phyloP scores from a whole-genome alignment of 2,113 vertebrate species.

The Gnathonemus longibarbis region DNA sequence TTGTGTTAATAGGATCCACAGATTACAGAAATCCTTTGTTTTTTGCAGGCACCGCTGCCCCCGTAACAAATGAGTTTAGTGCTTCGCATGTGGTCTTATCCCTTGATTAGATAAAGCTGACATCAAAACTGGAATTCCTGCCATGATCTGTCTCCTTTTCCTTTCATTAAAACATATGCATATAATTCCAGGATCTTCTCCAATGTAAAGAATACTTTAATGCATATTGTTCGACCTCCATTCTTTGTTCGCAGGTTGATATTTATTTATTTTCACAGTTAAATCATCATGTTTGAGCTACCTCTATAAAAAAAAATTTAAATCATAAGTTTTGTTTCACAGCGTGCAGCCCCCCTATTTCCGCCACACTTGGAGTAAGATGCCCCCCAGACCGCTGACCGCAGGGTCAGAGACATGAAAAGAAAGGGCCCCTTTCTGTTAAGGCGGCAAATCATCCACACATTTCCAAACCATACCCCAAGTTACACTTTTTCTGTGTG shows the following conservation, averaged over 20 bases:
- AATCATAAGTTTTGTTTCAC: background rate
- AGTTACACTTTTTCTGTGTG: slow-evolving; percentile 23
- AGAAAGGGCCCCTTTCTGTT: slow-evolving; percentile 52
- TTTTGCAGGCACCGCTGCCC: background rate
- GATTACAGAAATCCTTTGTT: slow-evolving; percentile 11
- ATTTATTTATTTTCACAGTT: background rate
- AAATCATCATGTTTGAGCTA: background rate
- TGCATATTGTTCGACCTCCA: background rate
- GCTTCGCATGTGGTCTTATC: slow-evolving; percentile 13
- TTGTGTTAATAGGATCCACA: slow-evolving; percentile 24
- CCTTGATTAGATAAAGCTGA: slow-evolving; percentile 5
- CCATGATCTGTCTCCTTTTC: background rate
- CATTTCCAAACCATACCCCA: slow-evolving; percentile 57
- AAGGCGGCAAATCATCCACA: slow-evolving; percentile 62
- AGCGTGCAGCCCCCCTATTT: background rate
- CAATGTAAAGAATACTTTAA: background rate
- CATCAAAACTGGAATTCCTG: slow-evolving; percentile 5
- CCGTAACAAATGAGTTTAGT: background rate
- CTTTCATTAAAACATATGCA: background rate
- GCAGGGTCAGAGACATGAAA: slow-evolving; percentile 3
- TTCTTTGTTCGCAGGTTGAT: background rate
- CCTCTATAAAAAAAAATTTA: background rate
- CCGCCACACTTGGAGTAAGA: background rate
- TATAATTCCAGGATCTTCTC: background rate
- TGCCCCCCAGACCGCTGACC: background rate